These are phyloP conservation scores for Pipa parva DNA, from an alignment of 2,113 vertebrate species.

Conservation along the genomic window DNA sequence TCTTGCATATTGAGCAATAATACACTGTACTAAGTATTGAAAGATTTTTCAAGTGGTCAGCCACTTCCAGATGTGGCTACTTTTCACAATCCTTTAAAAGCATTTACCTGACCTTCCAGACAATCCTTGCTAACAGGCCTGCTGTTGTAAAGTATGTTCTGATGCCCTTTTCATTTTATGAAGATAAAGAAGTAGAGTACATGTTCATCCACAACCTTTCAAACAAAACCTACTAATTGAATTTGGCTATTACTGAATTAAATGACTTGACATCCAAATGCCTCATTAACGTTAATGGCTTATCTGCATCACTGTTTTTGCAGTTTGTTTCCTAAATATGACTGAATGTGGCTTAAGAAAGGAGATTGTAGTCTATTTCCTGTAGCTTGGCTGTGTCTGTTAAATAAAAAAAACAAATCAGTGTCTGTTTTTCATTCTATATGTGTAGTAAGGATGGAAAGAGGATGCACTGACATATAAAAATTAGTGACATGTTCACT, in stretches of 20 bases:
- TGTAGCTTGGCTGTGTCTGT: background rate
- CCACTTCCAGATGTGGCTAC: too few species aligned
- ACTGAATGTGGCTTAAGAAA: constrained; percentile 10
- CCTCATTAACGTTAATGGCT: constrained; percentile 31
- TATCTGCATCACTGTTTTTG: constrained; percentile 18
- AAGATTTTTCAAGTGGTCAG: too few species aligned
- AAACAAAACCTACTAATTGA: constrained; percentile 24
- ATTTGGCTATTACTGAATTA: constrained; percentile 16
- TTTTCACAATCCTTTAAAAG: too few species aligned
- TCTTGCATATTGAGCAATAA: too few species aligned
- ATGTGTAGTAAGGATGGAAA: constrained; percentile 3
- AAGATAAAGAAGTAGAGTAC: background rate
- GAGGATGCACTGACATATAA: background rate
- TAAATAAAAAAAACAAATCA: background rate
- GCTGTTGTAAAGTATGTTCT: too few species aligned
- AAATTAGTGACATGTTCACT: constrained; percentile 7
- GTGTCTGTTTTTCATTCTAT: too few species aligned
- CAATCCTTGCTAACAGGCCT: background rate
- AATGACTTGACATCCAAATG: constrained; percentile 18
- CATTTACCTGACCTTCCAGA: too few species aligned
- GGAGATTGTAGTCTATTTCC: background rate
- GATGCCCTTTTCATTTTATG: background rate
- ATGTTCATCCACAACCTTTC: constrained; percentile 1
- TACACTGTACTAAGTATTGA: too few species aligned
- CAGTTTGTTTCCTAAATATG: constrained; percentile 22